Evolutionary conservation across 2,888 invertebrate genomes (phyloP).

Genomic region (Cataglyphis albicans): DNA sequence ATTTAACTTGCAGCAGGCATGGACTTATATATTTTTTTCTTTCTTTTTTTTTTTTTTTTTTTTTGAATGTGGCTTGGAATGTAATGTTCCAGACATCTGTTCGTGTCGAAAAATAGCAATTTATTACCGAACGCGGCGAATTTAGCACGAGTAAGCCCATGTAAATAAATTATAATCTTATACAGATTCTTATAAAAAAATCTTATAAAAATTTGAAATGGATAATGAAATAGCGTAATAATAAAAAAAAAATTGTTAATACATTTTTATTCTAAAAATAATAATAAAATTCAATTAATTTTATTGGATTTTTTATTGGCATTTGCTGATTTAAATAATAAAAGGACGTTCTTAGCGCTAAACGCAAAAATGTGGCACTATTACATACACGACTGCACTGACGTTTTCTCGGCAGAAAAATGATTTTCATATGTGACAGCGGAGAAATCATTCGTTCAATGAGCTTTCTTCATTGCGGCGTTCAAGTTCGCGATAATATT

Average conservation of each 20-base stretch:
- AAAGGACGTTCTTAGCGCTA: not conserved
- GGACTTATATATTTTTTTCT: not conserved
- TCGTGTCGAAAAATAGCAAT: conserved; percentile 17
- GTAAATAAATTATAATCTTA: not conserved
- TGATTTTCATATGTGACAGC: not conserved
- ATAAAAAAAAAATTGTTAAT: not conserved
- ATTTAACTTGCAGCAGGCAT: conserved; percentile 30
- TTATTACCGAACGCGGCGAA: conserved; percentile 6
- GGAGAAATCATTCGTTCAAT: conserved; percentile 6
- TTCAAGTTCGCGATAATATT: conserved; percentile 14
- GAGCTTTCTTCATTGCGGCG: not conserved
- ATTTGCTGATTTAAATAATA: not conserved
- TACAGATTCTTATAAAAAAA: not conserved
- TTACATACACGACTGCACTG: not conserved
- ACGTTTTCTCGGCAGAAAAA: not conserved
- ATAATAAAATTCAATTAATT: conserved; percentile 16
- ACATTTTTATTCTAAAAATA: not conserved
- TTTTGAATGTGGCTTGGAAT: not conserved
- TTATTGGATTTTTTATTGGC: not conserved
- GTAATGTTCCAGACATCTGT: not conserved
- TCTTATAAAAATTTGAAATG: not conserved
- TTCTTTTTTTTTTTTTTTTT: conserved; percentile 17
- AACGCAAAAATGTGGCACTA: not conserved
- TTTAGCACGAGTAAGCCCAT: not conserved
- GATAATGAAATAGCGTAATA: not conserved